Conservation (phyloP, 2,888 invertebrate species). For the Choreutis nemorana region DNA sequence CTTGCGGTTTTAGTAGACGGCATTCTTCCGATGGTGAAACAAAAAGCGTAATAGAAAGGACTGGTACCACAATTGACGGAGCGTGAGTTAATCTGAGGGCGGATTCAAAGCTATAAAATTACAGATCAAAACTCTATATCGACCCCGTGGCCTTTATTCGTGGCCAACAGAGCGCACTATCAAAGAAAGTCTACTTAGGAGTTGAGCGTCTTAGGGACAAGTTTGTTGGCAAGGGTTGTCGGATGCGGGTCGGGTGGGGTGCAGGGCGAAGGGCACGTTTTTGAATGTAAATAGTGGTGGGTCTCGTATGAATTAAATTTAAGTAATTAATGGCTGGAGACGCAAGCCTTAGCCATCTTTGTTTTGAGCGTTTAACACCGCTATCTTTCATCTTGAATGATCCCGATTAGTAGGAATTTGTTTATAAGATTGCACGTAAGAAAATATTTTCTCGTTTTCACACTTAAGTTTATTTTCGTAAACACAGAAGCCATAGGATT, state of each 20-base stretch:
- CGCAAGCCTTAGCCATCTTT: slow-evolving; percentile 14
- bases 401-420: too few relatives aligned
- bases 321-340: slow-evolving; percentile 57
- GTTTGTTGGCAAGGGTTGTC: slow-evolving; percentile 57
- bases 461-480: too few relatives aligned
- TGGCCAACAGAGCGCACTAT: slow-evolving; percentile 59
- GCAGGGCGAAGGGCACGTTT: slow-evolving; percentile 52
- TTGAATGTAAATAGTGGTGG: slow-evolving; percentile 63
- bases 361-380: too few relatives aligned
- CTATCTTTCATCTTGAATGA: too few relatives aligned
- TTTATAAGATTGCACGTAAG: too few relatives aligned
- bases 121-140: slow-evolving; percentile 65
- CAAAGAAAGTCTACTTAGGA: slow-evolving; percentile 64
- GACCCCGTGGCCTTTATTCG: slow-evolving; percentile 60
- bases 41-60: slow-evolving; percentile 43
- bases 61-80: slow-evolving; percentile 45
- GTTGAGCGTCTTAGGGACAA: slow-evolving; percentile 63
- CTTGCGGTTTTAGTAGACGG: background rate
- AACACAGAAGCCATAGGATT: too few relatives aligned
- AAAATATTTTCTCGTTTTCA: too few relatives aligned
- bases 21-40: slow-evolving; percentile 22
- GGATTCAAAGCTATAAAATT: slow-evolving; percentile 63
- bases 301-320: slow-evolving; percentile 64
- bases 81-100: slow-evolving; percentile 36
- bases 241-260: slow-evolving; percentile 52